Evolutionary conservation across 2,797 vertebrate genomes (phyloP), one percentile per base, ranked within the genome.

Genomic region (Gallinago stenura): DNA sequence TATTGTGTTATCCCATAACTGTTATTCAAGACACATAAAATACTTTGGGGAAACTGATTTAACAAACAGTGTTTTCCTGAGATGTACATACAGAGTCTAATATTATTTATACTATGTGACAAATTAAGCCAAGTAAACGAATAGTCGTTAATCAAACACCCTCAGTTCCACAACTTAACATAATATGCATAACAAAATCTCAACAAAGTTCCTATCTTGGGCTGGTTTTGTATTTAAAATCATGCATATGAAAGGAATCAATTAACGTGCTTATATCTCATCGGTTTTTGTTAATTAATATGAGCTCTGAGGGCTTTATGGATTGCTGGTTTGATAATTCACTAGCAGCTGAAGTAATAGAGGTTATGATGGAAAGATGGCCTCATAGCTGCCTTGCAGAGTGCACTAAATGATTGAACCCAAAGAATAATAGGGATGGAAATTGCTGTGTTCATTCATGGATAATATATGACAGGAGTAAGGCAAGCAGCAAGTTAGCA

Each of bases 401-500:
- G 65, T 90, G 82, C 82, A 84, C 82, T 92, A 88, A 95, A 93
- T 95, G 86, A 91, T 65, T 92, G 90, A 93, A 93, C 85, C 83
- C 46, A 4, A 93, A 92, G 91, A 96, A 93, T 95, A 96, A 97
- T 90, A 95, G 87, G 73, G 89, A 84, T 93, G 82, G 90, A 97
- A 96, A 96, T 81, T 85, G 90, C 94, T 91, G 82, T 93, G 93
- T 83, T 97, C 95, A 95, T 93, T 97, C 97, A 97, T n/a, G 18
- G 97, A 86, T 97, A 96, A 97, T 95, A 95, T 92, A 96, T 81
- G 97, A 91, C 86, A 94, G 81, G 82, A 96, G 75, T 90, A 97
- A 97, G 83, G 89, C 93, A 92, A 96, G 87, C 96, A 97, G 97
- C 78, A 95, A 96, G 90, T 92, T 87, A 97, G 95, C 96, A 97